These are phyloP conservation scores for Spicauda simplicius DNA, from an alignment of 2,888 invertebrate species.

Conservation along the genomic window DNA sequence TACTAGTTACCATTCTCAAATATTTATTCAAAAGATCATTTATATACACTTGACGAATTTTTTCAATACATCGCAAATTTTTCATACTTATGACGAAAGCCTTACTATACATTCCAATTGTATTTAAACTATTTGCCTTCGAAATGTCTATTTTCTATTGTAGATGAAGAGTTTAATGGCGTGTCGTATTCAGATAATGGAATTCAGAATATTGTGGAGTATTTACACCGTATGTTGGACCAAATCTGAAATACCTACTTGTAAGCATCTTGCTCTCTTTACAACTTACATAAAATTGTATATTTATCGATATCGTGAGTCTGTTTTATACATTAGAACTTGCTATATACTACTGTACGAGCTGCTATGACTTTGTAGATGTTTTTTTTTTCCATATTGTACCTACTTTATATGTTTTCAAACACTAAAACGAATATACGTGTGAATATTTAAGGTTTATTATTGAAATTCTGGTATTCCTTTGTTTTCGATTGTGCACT, in stretches of 20 bases:
- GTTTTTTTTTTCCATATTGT: constrained; percentile 39
- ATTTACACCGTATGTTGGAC: constrained; percentile 69
- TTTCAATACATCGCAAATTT: constrained; percentile 44
- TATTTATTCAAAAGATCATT: constrained; percentile 16
- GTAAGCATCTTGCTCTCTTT: constrained; percentile 70
- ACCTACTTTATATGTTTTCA: constrained; percentile 45
- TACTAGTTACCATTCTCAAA: constrained; percentile 2
- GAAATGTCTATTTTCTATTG: constrained; percentile 66
- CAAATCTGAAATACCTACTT: constrained; percentile 58
- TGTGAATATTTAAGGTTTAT: constrained; percentile 42
- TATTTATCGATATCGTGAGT: constrained; percentile 33
- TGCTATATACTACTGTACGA: constrained; percentile 33
- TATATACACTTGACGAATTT: constrained; percentile 33
- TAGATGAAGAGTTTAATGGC: constrained; percentile 42
- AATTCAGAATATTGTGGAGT: constrained; percentile 44
- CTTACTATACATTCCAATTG: constrained; percentile 82
- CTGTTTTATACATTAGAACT: constrained; percentile 35
- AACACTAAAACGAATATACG: constrained; percentile 44
- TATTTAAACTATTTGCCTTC: constrained; percentile 75
- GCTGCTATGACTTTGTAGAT: constrained; percentile 42
- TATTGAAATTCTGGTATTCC: constrained; percentile 25
- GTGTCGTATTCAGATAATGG: constrained; percentile 34
- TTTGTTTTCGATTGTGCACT: constrained; percentile 31
- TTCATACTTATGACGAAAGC: constrained; percentile 78
- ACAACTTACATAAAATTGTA: constrained; percentile 46